Percentiles rank a stretch among this genome's conserved stretches.
These are phyloP conservation scores for Acrocephalus kingi DNA, from an alignment of 2,113 vertebrate genomes.

Conservation along the genomic window DNA sequence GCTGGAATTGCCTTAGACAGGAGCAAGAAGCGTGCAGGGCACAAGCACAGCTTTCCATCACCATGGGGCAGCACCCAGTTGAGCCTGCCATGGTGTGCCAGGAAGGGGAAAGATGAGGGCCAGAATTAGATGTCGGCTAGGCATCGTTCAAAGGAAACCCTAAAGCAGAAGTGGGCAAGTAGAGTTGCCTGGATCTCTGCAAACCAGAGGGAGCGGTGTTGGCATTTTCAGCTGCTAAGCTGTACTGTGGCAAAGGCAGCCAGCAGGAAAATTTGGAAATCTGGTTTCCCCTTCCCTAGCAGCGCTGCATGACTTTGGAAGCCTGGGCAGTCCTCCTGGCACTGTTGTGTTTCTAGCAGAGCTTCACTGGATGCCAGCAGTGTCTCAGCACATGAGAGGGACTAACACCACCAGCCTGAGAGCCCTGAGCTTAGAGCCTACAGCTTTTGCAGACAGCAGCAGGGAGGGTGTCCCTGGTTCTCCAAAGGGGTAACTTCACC, in stretches of 20 bases:
- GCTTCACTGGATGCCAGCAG: background rate
- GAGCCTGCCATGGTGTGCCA: background rate
- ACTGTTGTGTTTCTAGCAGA: background rate
- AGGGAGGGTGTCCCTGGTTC: background rate
- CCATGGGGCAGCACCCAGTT: background rate
- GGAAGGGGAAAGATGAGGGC: background rate
- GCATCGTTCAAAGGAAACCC: background rate
- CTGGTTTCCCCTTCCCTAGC: background rate
- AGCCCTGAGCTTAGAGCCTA: background rate
- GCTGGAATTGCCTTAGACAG: background rate
- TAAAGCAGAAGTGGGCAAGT: background rate
- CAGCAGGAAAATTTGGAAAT: background rate
- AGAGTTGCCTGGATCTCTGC: background rate
- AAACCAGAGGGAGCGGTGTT: background rate
- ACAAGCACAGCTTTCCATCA: background rate
- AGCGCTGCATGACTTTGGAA: background rate
- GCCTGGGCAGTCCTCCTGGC: background rate
- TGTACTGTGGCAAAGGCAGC: background rate
- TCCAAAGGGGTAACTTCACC: slow-evolving; percentile 21
- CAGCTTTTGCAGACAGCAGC: background rate
- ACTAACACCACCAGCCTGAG: background rate
- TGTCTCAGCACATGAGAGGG: background rate
- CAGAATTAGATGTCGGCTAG: background rate
- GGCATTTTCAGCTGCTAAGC: background rate
- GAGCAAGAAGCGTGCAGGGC: background rate